Evolutionary conservation across 2,113 vertebrate species (phyloP).

Genomic region (Desmodus rotundus): DNA sequence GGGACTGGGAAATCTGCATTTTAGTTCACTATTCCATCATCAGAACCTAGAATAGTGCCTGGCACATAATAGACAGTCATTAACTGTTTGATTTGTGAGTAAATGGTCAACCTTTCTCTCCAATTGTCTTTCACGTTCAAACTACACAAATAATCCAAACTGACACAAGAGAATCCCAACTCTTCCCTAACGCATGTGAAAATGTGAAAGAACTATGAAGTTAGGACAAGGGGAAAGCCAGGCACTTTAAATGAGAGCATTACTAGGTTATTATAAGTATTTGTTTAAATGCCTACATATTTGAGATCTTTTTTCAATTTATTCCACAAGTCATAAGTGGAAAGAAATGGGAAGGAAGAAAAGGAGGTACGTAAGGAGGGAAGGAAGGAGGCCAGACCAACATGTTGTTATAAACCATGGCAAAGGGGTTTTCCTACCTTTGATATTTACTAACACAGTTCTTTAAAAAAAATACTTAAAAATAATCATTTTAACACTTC

Average conservation of each 20-base stretch:
- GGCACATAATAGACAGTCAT: background rate
- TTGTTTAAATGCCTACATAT: background rate
- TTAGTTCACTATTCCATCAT: background rate
- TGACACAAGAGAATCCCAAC: background rate
- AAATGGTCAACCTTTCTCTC: background rate
- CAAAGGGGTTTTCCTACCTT: background rate
- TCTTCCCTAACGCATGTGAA: background rate
- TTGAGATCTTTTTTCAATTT: background rate
- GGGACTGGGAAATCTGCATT: background rate
- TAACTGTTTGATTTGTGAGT: background rate
- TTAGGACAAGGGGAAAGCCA: background rate
- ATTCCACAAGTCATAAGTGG: constrained; percentile 41
- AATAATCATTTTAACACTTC: constrained; percentile 29
- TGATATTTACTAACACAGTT: background rate
- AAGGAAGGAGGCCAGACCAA: background rate
- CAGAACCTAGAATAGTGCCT: background rate
- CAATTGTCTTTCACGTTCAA: background rate
- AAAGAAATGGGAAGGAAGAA: background rate
- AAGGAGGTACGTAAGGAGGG: background rate
- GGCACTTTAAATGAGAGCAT: background rate
- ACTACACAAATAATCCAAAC: background rate
- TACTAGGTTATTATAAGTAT: background rate
- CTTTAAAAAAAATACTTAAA: background rate
- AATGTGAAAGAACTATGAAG: background rate
- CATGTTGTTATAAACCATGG: background rate